Evolutionary conservation across 2,797 vertebrate genomes (phyloP), one percentile per base, ranked within the genome.

Genomic region (Gallinago solitaria): DNA sequence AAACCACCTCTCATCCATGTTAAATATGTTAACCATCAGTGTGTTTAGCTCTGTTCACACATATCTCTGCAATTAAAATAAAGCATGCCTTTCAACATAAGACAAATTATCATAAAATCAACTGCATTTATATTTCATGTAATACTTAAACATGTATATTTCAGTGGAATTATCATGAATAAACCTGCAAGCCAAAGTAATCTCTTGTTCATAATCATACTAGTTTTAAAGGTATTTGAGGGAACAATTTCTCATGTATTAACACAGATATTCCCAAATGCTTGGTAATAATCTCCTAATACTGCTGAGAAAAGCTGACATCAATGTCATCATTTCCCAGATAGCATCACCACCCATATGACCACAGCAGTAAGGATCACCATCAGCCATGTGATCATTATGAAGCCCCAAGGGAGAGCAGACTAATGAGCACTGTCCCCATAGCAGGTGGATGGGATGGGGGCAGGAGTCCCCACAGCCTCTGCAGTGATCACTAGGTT

Each of bases 391-490:
- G 25, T 9, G 35, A 43, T 30, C 11, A 6, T 17, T n/a, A 25
- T 2, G 9, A 70, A 87, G 45, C 9, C 61, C 71, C 63, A 60
- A 9, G 0, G 0, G 0, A 70, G 61, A 70, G 43, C 48, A 87
- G 24, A 79, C 25, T 27, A 63, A 67, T 0, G 3, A 50, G 17
- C 21, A 43, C 9, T 10, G 17, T 35, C 18, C 30, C 41, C 23
- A 56, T 5, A 47, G 63, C 35, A 47, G 48, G 21, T 19, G n/a
- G 32, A 11, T 67, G 33, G n/a, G 48, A 69, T 18, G 7, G 16
- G 23, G 11, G 6, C 33, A 67, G 56, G 43, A 45, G 19, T 57
- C 25, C 50, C 56, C 56, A 25, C 3, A 75, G 43, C 20, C 57
- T 16, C 48, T 50, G 32, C 41, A 50, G 37, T 12, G n/a, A 81